These are phyloP conservation scores for Dasypus novemcinctus DNA, from an alignment of 2,113 vertebrate species.

Conservation along the genomic window DNA sequence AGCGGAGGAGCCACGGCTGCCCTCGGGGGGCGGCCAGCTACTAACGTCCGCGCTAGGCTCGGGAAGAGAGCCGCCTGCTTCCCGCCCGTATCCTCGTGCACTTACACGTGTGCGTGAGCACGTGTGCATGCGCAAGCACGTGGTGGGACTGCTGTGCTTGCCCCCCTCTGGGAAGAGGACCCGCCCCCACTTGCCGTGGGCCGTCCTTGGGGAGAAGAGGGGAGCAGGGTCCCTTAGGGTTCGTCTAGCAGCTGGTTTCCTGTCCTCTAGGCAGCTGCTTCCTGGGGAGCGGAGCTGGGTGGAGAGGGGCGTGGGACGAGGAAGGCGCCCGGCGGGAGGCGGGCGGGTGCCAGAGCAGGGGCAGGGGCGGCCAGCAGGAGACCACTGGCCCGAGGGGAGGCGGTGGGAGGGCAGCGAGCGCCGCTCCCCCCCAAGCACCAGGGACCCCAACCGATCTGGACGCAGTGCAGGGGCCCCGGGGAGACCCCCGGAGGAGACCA, in stretches of 20 bases:
- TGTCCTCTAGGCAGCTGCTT: neutral
- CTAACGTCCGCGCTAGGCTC: fast-evolving
- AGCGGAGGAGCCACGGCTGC: too few species aligned
- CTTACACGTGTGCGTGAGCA: neutral
- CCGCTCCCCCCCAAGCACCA: too few species aligned
- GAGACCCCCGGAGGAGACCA: too few species aligned
- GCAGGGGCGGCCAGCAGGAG: neutral
- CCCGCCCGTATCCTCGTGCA: too few species aligned
- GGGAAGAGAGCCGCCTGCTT: too few species aligned
- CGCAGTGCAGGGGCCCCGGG: too few species aligned
- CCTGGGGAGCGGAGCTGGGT: neutral
- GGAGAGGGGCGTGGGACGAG: neutral
- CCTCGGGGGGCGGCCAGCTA: neutral
- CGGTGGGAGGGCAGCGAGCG: too few species aligned
- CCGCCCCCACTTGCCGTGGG: neutral
- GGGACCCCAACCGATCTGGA: too few species aligned
- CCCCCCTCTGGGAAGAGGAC: too few species aligned
- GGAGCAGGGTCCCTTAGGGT: neutral
- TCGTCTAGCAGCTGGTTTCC: neutral
- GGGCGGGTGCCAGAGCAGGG: neutral
- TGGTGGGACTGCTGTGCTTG: neutral
- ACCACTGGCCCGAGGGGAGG: too few species aligned
- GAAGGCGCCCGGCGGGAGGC: neutral
- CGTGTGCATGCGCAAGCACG: too few species aligned
- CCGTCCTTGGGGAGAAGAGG: neutral